phyloP scores from a whole-genome alignment of 1,140 invertebrate genomes.

The Drosophila ohnishii region DNA sequence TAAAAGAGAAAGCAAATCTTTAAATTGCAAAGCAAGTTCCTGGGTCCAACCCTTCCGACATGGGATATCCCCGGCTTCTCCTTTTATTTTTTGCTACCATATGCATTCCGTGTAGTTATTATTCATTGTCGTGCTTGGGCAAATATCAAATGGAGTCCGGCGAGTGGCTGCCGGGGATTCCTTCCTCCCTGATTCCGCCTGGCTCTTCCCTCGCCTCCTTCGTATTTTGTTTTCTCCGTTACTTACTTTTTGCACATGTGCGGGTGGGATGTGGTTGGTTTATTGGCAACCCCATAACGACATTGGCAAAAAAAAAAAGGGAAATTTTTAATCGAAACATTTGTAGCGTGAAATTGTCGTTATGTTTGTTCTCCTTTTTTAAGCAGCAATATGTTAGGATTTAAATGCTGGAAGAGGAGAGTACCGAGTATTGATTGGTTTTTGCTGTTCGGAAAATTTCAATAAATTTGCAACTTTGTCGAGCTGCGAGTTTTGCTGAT shows the following conservation, averaged over 20 bases:
- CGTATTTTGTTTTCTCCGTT: slow-evolving; percentile 36
- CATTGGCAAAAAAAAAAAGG: slow-evolving; percentile 36
- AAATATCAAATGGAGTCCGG: slow-evolving; percentile 74
- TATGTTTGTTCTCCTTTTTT: slow-evolving; percentile 52
- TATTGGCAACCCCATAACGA: slow-evolving; percentile 59
- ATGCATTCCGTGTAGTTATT: slow-evolving; percentile 74
- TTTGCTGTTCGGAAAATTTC: slow-evolving; percentile 22
- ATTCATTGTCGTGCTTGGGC: slow-evolving; percentile 76
- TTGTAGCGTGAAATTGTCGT: slow-evolving; percentile 78
- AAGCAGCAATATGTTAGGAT: slow-evolving; percentile 72
- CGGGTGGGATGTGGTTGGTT: slow-evolving; percentile 45
- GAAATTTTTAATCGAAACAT: slow-evolving; percentile 74
- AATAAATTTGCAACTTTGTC: slow-evolving; percentile 41
- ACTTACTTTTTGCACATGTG: slow-evolving; percentile 57
- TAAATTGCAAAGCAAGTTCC: slow-evolving; percentile 22
- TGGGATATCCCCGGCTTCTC: slow-evolving; percentile 13
- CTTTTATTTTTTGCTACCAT: slow-evolving; percentile 54
- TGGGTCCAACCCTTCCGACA: slow-evolving; percentile 10
- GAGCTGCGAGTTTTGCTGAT: slow-evolving; percentile 25
- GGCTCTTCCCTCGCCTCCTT: slow-evolving; percentile 7
- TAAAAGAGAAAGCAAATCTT: slow-evolving; percentile 11
- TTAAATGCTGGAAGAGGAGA: slow-evolving; percentile 43
- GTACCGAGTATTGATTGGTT: slow-evolving; percentile 44
- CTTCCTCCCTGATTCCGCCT: slow-evolving; percentile 12
- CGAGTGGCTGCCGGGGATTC: slow-evolving; percentile 48